Evolutionary conservation across 2,113 vertebrate genomes (phyloP).

Genomic region (Ploceus nigricollis): DNA sequence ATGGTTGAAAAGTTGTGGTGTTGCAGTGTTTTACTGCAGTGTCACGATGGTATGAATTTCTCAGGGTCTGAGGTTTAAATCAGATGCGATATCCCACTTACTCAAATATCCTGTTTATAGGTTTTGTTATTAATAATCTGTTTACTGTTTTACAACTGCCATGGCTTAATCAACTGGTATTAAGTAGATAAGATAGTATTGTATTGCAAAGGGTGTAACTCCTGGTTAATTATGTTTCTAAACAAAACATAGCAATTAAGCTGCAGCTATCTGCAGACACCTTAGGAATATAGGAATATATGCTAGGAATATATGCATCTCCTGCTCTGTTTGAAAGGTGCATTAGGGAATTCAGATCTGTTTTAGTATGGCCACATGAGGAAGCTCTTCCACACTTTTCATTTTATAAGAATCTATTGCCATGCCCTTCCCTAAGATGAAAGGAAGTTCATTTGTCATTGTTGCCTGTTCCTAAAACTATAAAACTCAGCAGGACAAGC

Average conservation of each 20-base stretch:
- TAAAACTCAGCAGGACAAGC: neutral
- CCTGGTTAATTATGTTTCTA: slow-evolving; percentile 65
- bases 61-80: slow-evolving; percentile 18
- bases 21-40: slow-evolving; percentile 66
- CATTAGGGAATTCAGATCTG: neutral
- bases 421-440: neutral
- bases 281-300: slow-evolving; percentile 17
- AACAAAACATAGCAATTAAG: slow-evolving; percentile 62
- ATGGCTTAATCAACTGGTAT: slow-evolving; percentile 64
- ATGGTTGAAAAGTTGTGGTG: slow-evolving; percentile 74
- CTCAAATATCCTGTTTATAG: slow-evolving; percentile 43
- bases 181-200: slow-evolving; percentile 70
- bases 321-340: neutral
- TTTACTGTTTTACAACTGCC: slow-evolving; percentile 48
- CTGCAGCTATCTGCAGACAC: slow-evolving; percentile 18
- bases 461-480: neutral
- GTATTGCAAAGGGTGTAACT: slow-evolving; percentile 27
- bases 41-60: slow-evolving; percentile 54
- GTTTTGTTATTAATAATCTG: slow-evolving; percentile 66
- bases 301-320: neutral
- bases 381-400: neutral
- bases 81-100: neutral
- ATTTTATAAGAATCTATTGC: neutral
- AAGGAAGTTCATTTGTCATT: neutral
- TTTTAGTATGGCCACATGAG: neutral